Evolutionary conservation across 1,140 invertebrate genomes (phyloP).

Genomic region (Coelopa frigida): DNA sequence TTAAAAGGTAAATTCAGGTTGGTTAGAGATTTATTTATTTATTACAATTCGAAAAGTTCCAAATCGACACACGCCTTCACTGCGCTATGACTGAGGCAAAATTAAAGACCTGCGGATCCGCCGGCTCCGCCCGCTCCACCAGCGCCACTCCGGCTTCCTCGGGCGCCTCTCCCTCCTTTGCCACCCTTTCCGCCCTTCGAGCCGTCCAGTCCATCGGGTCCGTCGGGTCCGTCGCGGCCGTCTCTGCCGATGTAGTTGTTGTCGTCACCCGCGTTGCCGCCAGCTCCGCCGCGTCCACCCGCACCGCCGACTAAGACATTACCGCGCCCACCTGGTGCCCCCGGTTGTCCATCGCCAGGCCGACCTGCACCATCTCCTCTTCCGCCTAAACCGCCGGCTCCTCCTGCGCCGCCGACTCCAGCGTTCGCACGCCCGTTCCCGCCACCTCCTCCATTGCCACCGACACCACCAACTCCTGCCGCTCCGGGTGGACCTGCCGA

Average conservation of each 20-base stretch:
- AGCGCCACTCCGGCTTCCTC: constrained; percentile 38
- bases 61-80: too few relatives aligned
- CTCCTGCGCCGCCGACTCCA: constrained; percentile 32
- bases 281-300: constrained; percentile 27
- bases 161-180: constrained; percentile 34
- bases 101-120: too few relatives aligned
- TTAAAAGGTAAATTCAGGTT: too few relatives aligned
- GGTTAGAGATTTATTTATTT: too few relatives aligned
- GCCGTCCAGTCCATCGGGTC: constrained; percentile 22
- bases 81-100: too few relatives aligned
- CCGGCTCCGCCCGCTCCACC: constrained; percentile 39
- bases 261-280: constrained; percentile 19
- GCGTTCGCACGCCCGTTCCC: constrained; percentile 31
- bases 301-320: constrained; percentile 23
- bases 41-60: too few relatives aligned
- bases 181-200: constrained; percentile 41
- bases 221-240: constrained; percentile 32
- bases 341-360: constrained; percentile 2
- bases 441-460: constrained; percentile 27
- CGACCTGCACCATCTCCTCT: constrained; percentile 4
- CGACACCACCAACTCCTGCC: constrained; percentile 24
- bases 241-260: constrained; percentile 29
- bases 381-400: constrained; percentile 24
- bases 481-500: constrained; percentile 23
- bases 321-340: constrained; percentile 20